Percentiles rank a stretch among this genome's conserved stretches.
These are phyloP conservation scores for Synergus umbraculus DNA, from an alignment of 2,888 invertebrate genomes.

Conservation along the genomic window DNA sequence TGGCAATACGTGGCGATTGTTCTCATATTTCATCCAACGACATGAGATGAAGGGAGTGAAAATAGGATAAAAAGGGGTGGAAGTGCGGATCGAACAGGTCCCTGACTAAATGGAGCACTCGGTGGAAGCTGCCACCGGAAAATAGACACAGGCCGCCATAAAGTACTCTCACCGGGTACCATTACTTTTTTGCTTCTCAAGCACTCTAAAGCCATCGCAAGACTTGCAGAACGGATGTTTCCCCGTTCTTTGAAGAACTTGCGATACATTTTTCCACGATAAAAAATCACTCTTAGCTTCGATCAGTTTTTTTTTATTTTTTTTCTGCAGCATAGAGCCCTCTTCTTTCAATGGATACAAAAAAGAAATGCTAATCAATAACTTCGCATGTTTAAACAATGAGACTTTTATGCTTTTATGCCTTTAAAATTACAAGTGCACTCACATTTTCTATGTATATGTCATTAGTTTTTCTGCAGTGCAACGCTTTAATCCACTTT, in stretches of 20 bases:
- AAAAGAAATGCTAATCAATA: neutral
- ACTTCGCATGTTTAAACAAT: no score
- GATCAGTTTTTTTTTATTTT: neutral
- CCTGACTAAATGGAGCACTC: constrained; percentile 52
- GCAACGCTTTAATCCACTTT: no score
- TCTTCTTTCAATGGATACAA: neutral
- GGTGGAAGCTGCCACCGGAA: constrained; percentile 60
- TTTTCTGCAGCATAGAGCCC: neutral
- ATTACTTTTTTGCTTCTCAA: constrained; percentile 33
- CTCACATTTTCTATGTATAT: no score
- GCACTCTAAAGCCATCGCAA: constrained; percentile 37
- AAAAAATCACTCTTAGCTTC: constrained; percentile 12
- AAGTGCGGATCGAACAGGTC: constrained; percentile 45
- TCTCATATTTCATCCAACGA: constrained; percentile 59
- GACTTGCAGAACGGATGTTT: constrained; percentile 34
- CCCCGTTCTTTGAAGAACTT: neutral
- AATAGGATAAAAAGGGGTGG: constrained; percentile 46
- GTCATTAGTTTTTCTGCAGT: no score
- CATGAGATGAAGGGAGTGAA: constrained; percentile 29
- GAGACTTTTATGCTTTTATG: no score
- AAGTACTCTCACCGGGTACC: constrained; percentile 42
- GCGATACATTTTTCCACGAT: constrained; percentile 5
- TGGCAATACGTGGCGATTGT: constrained; percentile 61
- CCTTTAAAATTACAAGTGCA: no score
- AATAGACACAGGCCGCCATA: constrained; percentile 58